These are phyloP conservation scores for Coccyzus lansbergi DNA, from an alignment of 2,797 vertebrate genomes.

Conservation along the genomic window DNA sequence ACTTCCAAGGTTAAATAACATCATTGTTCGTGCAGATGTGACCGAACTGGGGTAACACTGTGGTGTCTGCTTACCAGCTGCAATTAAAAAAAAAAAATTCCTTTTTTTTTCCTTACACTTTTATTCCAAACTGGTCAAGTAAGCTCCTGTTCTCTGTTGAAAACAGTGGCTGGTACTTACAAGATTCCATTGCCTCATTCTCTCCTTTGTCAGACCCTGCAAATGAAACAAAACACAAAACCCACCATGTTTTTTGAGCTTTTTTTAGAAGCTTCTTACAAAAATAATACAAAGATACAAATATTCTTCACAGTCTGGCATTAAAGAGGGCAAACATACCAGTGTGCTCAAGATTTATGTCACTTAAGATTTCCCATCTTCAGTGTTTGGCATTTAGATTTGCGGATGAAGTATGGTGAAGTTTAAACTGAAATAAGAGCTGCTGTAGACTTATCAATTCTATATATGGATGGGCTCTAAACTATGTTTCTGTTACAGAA, in stretches of 20 bases:
- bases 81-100: not conserved
- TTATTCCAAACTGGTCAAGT: not conserved
- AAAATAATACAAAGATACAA: not conserved
- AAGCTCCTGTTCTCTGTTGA: not conserved
- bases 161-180: conserved; percentile 81
- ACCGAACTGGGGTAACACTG: conserved; percentile 96
- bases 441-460: not conserved
- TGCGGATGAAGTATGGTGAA: not conserved
- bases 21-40: conserved; percentile 91
- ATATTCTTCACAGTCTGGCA: not conserved
- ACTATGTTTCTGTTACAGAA: not conserved
- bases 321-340: not conserved
- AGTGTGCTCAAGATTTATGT: not conserved
- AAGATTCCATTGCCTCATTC: conserved; percentile 89
- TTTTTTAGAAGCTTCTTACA: not conserved
- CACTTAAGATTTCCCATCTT: not conserved
- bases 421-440: not conserved
- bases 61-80: conserved; percentile 93
- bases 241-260: not conserved
- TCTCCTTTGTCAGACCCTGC: conserved; percentile 95
- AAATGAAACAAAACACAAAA: conserved; percentile 20
- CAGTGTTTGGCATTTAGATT: not conserved
- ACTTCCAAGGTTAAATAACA: conserved; percentile 97
- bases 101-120: not conserved
- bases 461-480: not conserved